Conservation (phyloP, 2,888 invertebrate genomes). For the Limulus polyphemus region DNA sequence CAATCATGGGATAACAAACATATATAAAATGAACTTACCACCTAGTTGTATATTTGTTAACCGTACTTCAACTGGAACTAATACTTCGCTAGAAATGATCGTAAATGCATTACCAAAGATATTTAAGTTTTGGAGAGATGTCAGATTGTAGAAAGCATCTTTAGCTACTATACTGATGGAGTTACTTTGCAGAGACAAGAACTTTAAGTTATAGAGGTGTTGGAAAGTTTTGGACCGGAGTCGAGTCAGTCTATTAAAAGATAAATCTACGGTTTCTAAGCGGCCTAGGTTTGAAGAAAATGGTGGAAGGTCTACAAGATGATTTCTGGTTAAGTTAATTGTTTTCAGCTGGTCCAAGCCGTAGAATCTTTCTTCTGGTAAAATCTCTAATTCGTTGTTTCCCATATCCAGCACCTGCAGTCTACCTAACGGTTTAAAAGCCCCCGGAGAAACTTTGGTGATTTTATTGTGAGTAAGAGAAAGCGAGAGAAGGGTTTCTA, state of each 20-base stretch:
- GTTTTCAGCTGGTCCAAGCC: constrained; percentile 51
- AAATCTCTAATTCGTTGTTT: constrained; percentile 27
- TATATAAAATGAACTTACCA: constrained; percentile 47
- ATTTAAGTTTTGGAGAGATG: constrained; percentile 46
- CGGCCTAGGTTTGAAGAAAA: constrained; percentile 54
- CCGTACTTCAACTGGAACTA: constrained; percentile 66
- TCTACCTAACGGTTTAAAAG: constrained; percentile 22
- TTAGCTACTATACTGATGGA: constrained; percentile 31
- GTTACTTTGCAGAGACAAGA: constrained; percentile 33
- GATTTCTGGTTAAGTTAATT: constrained; percentile 71
- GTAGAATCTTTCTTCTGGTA: constrained; percentile 29
- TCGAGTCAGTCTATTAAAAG: constrained; percentile 51
- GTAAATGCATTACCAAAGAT: constrained; percentile 53
- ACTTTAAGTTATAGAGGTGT: constrained; percentile 26
- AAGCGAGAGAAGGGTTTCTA: constrained; percentile 17
- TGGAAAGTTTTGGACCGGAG: constrained; percentile 29
- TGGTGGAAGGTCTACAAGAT: constrained; percentile 44
- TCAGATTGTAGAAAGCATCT: constrained; percentile 47
- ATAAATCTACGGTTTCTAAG: constrained; percentile 58
- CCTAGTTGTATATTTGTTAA: constrained; percentile 61
- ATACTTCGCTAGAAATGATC: constrained; percentile 47
- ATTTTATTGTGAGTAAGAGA: constrained; percentile 26
- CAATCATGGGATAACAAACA: too few species aligned
- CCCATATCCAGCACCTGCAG: constrained; percentile 22
- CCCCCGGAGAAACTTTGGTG: constrained; percentile 27